Conservation (phyloP, 2,797 vertebrate species). For the Mycteria americana region DNA sequence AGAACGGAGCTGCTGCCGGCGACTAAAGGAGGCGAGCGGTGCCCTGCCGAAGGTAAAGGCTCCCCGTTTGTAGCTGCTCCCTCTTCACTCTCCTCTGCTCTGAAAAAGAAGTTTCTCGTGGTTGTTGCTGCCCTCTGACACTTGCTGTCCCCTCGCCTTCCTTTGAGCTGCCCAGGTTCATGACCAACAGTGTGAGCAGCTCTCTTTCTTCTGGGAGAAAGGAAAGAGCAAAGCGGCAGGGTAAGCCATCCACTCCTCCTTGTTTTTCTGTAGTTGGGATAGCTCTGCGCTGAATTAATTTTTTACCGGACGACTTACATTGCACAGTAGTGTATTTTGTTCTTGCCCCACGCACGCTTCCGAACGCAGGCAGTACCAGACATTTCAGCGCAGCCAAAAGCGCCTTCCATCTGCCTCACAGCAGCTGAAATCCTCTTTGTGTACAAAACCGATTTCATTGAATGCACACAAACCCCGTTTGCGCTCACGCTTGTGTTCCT, state of each 20-base stretch:
- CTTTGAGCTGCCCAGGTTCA: not conserved
- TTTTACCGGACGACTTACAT: not conserved
- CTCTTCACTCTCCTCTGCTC: not conserved
- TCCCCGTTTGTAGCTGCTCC: not conserved
- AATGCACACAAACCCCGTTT: not conserved
- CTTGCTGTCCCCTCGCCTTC: not conserved
- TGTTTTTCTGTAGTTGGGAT: not conserved
- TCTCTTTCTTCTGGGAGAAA: not conserved
- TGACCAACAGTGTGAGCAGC: not conserved
- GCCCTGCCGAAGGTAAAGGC: not conserved
- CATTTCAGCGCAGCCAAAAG: slow-evolving; percentile 22
- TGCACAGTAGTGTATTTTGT: slow-evolving; percentile 36
- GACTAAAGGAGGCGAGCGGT: rapidly evolving
- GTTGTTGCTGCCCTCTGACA: not conserved
- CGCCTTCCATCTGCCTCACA: slow-evolving; percentile 27
- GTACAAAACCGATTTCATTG: not conserved
- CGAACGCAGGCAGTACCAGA: slow-evolving; percentile 4
- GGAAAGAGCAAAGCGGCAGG: not conserved
- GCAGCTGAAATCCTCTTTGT: slow-evolving; percentile 52
- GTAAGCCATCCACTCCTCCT: not conserved
- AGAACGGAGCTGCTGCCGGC: not conserved
- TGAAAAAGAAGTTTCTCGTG: not conserved
- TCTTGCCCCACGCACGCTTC: not conserved
- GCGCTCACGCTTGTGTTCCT: not conserved
- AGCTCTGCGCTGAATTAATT: not conserved